These are phyloP conservation scores for Motacilla tschutschensis DNA, from an alignment of 2,113 vertebrate species.

Conservation along the genomic window DNA sequence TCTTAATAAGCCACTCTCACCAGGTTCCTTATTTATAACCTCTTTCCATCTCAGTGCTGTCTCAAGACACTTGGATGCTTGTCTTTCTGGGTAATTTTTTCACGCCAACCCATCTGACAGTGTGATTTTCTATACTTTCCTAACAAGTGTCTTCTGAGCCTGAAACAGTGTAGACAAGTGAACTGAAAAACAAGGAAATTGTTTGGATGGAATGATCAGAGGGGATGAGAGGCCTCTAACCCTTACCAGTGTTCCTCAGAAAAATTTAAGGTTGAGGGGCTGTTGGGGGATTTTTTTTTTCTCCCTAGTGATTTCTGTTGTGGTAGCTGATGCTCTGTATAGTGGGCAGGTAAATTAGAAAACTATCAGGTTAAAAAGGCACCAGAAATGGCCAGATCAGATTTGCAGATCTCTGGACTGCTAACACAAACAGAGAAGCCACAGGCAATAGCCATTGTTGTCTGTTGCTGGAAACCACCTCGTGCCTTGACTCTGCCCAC, in stretches of 20 bases:
- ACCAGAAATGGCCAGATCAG: not conserved
- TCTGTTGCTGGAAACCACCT: not conserved
- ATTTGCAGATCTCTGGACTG: not conserved
- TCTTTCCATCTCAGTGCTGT: constrained; percentile 1
- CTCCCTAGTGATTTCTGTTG: not conserved
- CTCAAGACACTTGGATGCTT: not conserved
- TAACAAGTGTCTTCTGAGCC: not conserved
- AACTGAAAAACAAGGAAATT: not conserved
- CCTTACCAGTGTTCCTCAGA: not conserved
- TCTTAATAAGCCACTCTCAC: not conserved
- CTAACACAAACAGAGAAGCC: not conserved
- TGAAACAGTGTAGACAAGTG: not conserved
- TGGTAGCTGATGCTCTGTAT: not conserved
- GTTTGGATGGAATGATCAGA: not conserved
- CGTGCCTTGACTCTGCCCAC: fast-evolving
- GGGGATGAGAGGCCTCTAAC: not conserved
- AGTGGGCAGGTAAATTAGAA: not conserved
- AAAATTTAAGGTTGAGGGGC: not conserved
- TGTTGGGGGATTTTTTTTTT: fast-evolving
- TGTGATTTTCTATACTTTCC: constrained; percentile 11
- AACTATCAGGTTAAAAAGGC: not conserved
- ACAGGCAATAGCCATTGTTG: not conserved
- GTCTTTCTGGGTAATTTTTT: not conserved
- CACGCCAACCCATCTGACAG: not conserved
- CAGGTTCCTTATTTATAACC: constrained; percentile 36